A percentile compares a stretch with the other conserved stretches of the same genome.
phyloP scores from a whole-genome alignment of 2,888 invertebrate species.

The Hemicrepidius hirtus region DNA sequence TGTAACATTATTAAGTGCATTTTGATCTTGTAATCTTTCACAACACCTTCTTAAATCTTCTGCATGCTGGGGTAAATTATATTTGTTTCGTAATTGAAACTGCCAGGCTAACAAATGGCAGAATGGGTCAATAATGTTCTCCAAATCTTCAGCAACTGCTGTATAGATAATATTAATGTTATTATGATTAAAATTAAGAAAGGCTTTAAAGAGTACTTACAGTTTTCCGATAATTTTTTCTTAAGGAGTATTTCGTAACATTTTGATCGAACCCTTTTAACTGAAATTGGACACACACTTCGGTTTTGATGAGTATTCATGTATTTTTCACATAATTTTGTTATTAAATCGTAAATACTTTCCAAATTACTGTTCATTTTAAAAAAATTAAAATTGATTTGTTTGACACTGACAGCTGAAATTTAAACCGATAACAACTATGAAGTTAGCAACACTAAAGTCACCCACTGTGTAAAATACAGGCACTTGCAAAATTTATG shows the following conservation, averaged over 20 bases:
- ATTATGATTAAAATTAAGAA: too few relatives aligned
- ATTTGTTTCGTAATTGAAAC: slow-evolving; percentile 62
- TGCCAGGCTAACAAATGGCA: slow-evolving; percentile 67
- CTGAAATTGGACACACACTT: neutral
- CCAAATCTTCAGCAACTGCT: slow-evolving; percentile 55
- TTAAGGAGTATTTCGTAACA: slow-evolving; percentile 65
- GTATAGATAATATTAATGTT: slow-evolving; percentile 13
- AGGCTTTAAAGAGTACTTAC: neutral
- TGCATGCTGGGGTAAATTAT: slow-evolving; percentile 62
- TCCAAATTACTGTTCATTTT: slow-evolving; percentile 41
- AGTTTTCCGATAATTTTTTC: slow-evolving; percentile 38
- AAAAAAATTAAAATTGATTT: neutral
- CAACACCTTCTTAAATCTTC: slow-evolving; percentile 59
- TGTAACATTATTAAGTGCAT: slow-evolving; percentile 46
- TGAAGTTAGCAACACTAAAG: slow-evolving; percentile 12
- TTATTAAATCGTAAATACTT: slow-evolving; percentile 64
- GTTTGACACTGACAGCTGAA: slow-evolving; percentile 18
- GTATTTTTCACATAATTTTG: slow-evolving; percentile 66
- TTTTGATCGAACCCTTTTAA: slow-evolving; percentile 62
- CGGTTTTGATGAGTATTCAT: slow-evolving; percentile 39
- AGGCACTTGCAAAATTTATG: too few relatives aligned
- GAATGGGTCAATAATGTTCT: slow-evolving; percentile 63
- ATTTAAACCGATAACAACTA: slow-evolving; percentile 18
- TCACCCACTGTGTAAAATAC: too few relatives aligned
- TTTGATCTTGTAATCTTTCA: slow-evolving; percentile 55